These are phyloP conservation scores for Thereva unica DNA, from an alignment of 2,888 invertebrate species.

Conservation along the genomic window DNA sequence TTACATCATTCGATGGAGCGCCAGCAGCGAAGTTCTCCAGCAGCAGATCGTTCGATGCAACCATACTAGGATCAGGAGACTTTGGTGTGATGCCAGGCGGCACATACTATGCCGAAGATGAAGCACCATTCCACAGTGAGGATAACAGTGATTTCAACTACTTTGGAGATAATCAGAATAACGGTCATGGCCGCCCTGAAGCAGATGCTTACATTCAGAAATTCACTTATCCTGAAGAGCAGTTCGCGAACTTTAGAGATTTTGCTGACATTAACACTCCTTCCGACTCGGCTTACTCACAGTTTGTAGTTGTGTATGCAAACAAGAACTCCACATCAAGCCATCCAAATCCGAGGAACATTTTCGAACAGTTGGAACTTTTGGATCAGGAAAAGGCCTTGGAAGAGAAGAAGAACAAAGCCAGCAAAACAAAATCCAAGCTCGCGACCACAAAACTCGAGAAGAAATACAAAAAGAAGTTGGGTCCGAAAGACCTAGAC, in stretches of 20 bases:
- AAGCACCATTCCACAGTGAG: slow-evolving; percentile 63
- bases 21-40: slow-evolving; percentile 59
- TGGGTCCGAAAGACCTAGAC: slow-evolving; percentile 52
- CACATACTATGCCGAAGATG: slow-evolving; percentile 79
- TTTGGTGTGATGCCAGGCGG: slow-evolving; percentile 86
- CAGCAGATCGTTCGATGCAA: slow-evolving; percentile 63
- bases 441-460: slow-evolving; percentile 62
- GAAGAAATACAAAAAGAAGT: slow-evolving; percentile 61
- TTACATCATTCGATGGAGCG: slow-evolving; percentile 64
- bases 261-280: slow-evolving; percentile 89
- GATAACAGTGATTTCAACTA: slow-evolving; percentile 63
- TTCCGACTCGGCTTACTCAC: slow-evolving; percentile 78
- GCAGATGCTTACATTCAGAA: slow-evolving; percentile 66
- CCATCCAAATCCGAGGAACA: slow-evolving; percentile 70
- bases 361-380: slow-evolving; percentile 77
- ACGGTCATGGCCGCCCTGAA: slow-evolving; percentile 73
- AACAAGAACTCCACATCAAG: slow-evolving; percentile 72
- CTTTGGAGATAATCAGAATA: slow-evolving; percentile 60
- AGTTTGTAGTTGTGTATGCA: slow-evolving; percentile 81
- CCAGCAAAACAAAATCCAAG: slow-evolving; percentile 68
- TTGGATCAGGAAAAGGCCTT: slow-evolving; percentile 65
- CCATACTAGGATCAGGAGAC: slow-evolving; percentile 79
- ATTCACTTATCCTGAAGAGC: slow-evolving; percentile 77
- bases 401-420: slow-evolving; percentile 53
- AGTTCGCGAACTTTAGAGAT: slow-evolving; percentile 87